Evolutionary conservation across 1,140 invertebrate genomes (phyloP).

Genomic region (Drosophila quadrilineata): DNA sequence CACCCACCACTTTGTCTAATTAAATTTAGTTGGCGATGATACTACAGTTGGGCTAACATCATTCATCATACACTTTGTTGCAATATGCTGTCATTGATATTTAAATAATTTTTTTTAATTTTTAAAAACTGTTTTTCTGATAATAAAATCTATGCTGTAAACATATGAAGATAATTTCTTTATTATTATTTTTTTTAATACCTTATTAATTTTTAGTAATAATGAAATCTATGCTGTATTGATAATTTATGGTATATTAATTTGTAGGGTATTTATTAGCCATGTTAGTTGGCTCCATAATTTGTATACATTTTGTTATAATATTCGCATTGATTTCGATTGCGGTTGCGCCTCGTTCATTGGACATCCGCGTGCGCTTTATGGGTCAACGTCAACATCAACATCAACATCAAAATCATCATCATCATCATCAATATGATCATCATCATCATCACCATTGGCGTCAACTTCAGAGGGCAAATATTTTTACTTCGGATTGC

Average conservation of each 20-base stretch:
- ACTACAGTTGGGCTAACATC: neutral
- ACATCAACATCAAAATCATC: too few species aligned
- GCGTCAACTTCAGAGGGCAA: constrained; percentile 3
- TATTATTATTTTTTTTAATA: too few species aligned
- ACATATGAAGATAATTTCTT: too few species aligned
- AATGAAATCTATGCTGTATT: neutral
- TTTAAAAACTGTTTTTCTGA: too few species aligned
- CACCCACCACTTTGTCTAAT: constrained; percentile 57
- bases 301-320: constrained; percentile 3
- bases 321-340: constrained; percentile 29
- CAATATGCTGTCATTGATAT: neutral
- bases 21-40: constrained; percentile 22
- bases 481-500: constrained; percentile 42
- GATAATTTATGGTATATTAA: too few species aligned
- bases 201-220: too few species aligned
- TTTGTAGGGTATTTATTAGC: constrained; percentile 4
- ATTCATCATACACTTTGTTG: neutral
- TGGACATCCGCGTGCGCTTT: constrained; percentile 60
- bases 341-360: neutral
- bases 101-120: neutral
- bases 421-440: too few species aligned
- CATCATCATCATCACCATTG: too few species aligned
- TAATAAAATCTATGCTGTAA: too few species aligned
- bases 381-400: constrained; percentile 60
- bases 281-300: neutral